Conservation (phyloP, 2,888 invertebrate genomes). For the Pachycephus smyrnensis region DNA sequence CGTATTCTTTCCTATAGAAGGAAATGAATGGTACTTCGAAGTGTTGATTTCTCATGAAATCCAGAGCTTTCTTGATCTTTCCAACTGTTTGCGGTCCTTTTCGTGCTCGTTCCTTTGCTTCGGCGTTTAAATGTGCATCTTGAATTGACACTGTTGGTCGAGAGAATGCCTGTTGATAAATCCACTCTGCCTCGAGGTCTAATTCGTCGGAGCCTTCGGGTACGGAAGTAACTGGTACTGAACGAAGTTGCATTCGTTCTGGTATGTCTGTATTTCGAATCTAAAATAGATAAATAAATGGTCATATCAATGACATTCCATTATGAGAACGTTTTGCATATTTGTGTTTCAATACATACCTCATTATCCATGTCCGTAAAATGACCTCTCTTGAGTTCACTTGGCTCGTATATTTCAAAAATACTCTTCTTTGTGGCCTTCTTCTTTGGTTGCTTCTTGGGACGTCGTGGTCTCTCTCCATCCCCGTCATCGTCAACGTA, state of each 20-base stretch:
- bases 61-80: slow-evolving; percentile 94
- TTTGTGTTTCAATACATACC: slow-evolving; percentile 57
- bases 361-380: slow-evolving; percentile 94
- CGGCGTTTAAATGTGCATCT: slow-evolving; percentile 71
- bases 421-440: slow-evolving; percentile 87
- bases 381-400: slow-evolving; percentile 95
- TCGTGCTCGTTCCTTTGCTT: slow-evolving; percentile 70
- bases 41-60: slow-evolving; percentile 95
- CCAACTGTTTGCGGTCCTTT: slow-evolving; percentile 80
- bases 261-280: slow-evolving; percentile 90
- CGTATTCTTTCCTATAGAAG: slow-evolving; percentile 98
- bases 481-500: slow-evolving; percentile 82
- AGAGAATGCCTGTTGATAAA: slow-evolving; percentile 93
- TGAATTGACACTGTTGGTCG: slow-evolving; percentile 86
- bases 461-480: slow-evolving; percentile 70
- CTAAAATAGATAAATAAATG: slow-evolving; percentile 55
- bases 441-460: slow-evolving; percentile 82
- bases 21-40: slow-evolving; percentile 98
- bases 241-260: slow-evolving; percentile 92
- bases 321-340: neutral
- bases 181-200: slow-evolving; percentile 97
- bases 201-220: slow-evolving; percentile 88
- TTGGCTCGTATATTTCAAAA: slow-evolving; percentile 96
- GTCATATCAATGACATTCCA: neutral
- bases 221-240: slow-evolving; percentile 86